Evolutionary conservation across 2,888 invertebrate species (phyloP).

Genomic region (Patella caerulea): DNA sequence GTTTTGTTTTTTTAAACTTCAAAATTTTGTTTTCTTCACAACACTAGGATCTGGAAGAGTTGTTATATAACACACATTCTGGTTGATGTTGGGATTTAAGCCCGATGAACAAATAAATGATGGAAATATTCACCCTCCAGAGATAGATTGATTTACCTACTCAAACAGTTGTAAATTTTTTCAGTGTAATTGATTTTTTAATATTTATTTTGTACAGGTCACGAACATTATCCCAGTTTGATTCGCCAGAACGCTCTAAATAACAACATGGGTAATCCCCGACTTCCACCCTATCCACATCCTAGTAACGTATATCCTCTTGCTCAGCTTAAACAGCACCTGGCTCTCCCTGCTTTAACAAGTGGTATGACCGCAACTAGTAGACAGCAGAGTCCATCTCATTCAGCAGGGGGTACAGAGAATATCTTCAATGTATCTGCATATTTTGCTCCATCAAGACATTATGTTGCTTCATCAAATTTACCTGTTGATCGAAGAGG

Average conservation of each 20-base stretch:
- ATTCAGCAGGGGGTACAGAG: slow-evolving; percentile 76
- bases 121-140: too few relatives aligned
- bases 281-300: slow-evolving; percentile 91
- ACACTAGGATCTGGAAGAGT: too few relatives aligned
- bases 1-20: too few relatives aligned
- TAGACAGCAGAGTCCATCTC: slow-evolving; percentile 51
- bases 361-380: slow-evolving; percentile 34
- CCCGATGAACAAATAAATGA: too few relatives aligned
- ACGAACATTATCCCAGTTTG: slow-evolving; percentile 60
- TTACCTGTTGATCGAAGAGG: slow-evolving; percentile 57
- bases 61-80: too few relatives aligned
- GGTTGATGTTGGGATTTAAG: too few relatives aligned
- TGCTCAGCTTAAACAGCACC: slow-evolving; percentile 83
- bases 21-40: too few relatives aligned
- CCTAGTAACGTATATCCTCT: slow-evolving; percentile 85
- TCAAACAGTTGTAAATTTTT: background rate
- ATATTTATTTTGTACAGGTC: slow-evolving; percentile 40
- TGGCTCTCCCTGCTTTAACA: slow-evolving; percentile 54
- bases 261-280: slow-evolving; percentile 79
- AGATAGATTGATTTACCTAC: too few relatives aligned
- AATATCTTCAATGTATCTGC: slow-evolving; percentile 83
- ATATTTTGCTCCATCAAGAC: slow-evolving; percentile 82
- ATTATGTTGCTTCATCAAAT: slow-evolving; percentile 77
- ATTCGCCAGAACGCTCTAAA: slow-evolving; percentile 65
- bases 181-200: background rate